phyloP scores from a whole-genome alignment of 2,797 vertebrate genomes.

The Lindbergichthys nudifrons region DNA sequence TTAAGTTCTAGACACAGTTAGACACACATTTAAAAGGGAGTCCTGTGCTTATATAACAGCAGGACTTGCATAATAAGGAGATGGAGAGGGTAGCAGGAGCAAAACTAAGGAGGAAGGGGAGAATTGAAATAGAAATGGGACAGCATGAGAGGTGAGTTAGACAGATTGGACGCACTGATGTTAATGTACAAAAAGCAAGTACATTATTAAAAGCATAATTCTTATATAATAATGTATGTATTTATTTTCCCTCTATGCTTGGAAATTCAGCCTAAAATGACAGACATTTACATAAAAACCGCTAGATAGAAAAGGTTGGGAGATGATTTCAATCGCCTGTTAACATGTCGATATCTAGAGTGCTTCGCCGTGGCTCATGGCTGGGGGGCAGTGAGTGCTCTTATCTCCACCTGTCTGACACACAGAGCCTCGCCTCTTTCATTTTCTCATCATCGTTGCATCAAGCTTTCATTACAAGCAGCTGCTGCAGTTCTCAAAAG shows the following conservation, averaged over 20 bases:
- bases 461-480: slow-evolving; percentile 50
- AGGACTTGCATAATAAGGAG: slow-evolving; percentile 42
- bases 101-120: slow-evolving; percentile 9
- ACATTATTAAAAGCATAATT: not conserved
- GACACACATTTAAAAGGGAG: slow-evolving; percentile 21
- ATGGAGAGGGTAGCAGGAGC: not conserved
- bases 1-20: slow-evolving; percentile 10
- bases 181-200: not conserved
- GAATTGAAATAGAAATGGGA: not conserved
- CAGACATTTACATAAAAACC: not conserved
- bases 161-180: not conserved
- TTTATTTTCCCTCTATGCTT: not conserved
- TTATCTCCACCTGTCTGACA: slow-evolving; percentile 43
- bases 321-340: not conserved
- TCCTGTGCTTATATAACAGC: slow-evolving; percentile 47
- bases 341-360: not conserved
- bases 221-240: not conserved
- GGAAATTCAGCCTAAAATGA: not conserved
- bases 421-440: slow-evolving; percentile 26
- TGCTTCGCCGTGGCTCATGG: not conserved
- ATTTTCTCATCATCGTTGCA: slow-evolving; percentile 52
- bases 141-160: not conserved
- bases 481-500: slow-evolving; percentile 49
- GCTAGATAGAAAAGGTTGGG: not conserved
- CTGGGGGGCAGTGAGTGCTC: slow-evolving; percentile 3